Conservation (phyloP, 92 coral and sea anemone genomes). For the Virgularia gustaviana region DNA sequence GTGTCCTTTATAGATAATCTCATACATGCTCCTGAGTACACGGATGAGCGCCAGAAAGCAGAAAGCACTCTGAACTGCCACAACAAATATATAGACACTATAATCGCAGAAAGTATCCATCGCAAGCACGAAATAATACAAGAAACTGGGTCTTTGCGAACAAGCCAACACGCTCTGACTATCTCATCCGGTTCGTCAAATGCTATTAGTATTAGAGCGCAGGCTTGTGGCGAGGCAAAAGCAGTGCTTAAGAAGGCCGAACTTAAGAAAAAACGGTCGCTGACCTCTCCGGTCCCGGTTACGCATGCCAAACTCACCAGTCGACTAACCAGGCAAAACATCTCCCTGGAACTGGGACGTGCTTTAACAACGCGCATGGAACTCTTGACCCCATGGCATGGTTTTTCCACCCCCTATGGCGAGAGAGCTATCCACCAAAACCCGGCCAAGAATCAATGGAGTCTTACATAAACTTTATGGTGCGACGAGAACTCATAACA, state of each 20-base stretch:
- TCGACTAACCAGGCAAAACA: too few relatives aligned
- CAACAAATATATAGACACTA: slow-evolving; percentile 8
- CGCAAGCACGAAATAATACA: slow-evolving; percentile 25
- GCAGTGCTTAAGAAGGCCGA: slow-evolving; percentile 48
- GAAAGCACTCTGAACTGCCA: slow-evolving; percentile 19
- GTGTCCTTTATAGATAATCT: slow-evolving; percentile 5
- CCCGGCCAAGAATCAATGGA: slow-evolving; percentile 17
- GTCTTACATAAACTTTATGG: slow-evolving; percentile 45
- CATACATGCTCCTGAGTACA: background rate
- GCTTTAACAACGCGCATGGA: too few relatives aligned
- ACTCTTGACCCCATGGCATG: slow-evolving; percentile 27
- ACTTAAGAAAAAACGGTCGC: slow-evolving; percentile 32
- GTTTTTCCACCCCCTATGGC: slow-evolving; percentile 7
- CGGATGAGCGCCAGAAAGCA: background rate
- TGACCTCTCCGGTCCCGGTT: slow-evolving; percentile 22
- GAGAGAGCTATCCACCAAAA: too few relatives aligned
- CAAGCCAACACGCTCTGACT: slow-evolving; percentile 8
- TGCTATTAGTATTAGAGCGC: slow-evolving; percentile 26
- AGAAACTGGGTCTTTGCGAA: slow-evolving; percentile 12
- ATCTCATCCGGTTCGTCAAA: slow-evolving; percentile 9
- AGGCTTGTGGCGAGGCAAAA: slow-evolving; percentile 44
- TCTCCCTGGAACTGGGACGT: too few relatives aligned
- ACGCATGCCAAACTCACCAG: too few relatives aligned
- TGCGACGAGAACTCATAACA: slow-evolving; percentile 41
- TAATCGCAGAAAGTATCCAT: slow-evolving; percentile 28